A percentile compares a stretch with the other conserved stretches of the same genome.
phyloP scores from a whole-genome alignment of 2,888 invertebrate genomes.

The Oeneis ivallda region DNA sequence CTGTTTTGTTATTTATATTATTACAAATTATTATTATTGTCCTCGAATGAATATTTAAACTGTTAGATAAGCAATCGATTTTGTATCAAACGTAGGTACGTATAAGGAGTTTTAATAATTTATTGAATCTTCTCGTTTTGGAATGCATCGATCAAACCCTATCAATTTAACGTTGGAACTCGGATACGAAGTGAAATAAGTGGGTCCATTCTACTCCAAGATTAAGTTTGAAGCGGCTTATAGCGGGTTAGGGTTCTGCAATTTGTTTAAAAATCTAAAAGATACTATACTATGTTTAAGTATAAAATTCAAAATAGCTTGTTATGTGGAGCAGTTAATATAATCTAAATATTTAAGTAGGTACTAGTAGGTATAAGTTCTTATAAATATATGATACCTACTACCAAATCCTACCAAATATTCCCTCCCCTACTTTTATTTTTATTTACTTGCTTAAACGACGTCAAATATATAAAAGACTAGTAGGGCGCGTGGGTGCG shows the following conservation, averaged over 20 bases:
- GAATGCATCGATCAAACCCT: slow-evolving; percentile 65
- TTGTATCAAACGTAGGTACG: slow-evolving; percentile 8
- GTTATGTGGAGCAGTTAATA: too few species aligned
- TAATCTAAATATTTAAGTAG: too few species aligned
- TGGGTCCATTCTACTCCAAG: slow-evolving; percentile 24
- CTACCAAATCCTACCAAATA: too few species aligned
- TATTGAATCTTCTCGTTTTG: slow-evolving; percentile 63
- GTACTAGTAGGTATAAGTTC: too few species aligned
- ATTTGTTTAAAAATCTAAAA: too few species aligned
- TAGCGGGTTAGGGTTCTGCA: slow-evolving; percentile 23
- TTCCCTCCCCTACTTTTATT: too few species aligned
- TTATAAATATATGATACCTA: too few species aligned
- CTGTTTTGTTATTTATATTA: slow-evolving; percentile 35
- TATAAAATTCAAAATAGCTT: too few species aligned
- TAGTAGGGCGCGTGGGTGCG: too few species aligned
- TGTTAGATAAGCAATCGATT: slow-evolving; percentile 41
- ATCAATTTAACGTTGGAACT: slow-evolving; percentile 45
- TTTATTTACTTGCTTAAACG: too few species aligned
- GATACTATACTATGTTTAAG: too few species aligned
- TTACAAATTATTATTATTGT: slow-evolving; percentile 40
- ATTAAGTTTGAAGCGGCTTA: slow-evolving; percentile 31
- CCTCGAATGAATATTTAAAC: slow-evolving; percentile 48
- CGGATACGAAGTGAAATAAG: slow-evolving; percentile 46
- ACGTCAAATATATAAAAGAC: too few species aligned
- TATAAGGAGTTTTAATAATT: slow-evolving; percentile 57